These are phyloP conservation scores for Harpagifer antarcticus DNA, from an alignment of 2,797 vertebrate genomes.

Conservation along the genomic window DNA sequence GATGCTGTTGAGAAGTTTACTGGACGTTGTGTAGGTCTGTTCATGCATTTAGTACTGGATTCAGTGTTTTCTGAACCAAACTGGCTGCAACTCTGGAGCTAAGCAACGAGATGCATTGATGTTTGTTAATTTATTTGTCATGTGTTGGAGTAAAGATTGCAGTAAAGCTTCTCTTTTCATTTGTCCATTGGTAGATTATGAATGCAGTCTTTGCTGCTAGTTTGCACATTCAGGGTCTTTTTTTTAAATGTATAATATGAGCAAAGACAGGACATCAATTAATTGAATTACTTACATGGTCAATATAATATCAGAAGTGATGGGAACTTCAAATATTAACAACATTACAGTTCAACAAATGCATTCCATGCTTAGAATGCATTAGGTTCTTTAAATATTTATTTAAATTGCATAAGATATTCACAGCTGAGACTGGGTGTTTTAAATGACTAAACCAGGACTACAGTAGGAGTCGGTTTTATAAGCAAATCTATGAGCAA, in stretches of 20 bases:
- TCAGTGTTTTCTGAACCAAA: conserved; percentile 20
- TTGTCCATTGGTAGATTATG: neutral
- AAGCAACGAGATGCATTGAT: conserved; percentile 18
- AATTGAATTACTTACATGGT: neutral
- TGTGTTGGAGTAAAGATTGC: conserved; percentile 40
- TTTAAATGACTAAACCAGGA: neutral
- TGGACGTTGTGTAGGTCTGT: conserved; percentile 22
- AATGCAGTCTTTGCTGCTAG: neutral
- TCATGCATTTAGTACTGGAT: conserved; percentile 14
- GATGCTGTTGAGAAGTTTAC: conserved; percentile 36
- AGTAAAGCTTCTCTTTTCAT: conserved; percentile 32
- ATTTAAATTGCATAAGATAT: neutral
- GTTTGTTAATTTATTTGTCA: conserved; percentile 54
- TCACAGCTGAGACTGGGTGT: conserved; percentile 10
- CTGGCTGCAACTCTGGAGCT: conserved; percentile 6
- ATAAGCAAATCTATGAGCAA: conserved; percentile 13
- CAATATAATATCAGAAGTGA: neutral
- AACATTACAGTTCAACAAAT: neutral
- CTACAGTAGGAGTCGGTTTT: conserved; percentile 30
- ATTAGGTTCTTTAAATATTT: neutral
- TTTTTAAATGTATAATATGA: neutral
- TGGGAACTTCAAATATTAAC: neutral
- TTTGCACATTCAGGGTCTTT: neutral
- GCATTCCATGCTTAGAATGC: neutral
- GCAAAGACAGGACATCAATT: neutral